Evolutionary conservation across 2,113 vertebrate species (phyloP).

Genomic region (Coracopsis vasa): DNA sequence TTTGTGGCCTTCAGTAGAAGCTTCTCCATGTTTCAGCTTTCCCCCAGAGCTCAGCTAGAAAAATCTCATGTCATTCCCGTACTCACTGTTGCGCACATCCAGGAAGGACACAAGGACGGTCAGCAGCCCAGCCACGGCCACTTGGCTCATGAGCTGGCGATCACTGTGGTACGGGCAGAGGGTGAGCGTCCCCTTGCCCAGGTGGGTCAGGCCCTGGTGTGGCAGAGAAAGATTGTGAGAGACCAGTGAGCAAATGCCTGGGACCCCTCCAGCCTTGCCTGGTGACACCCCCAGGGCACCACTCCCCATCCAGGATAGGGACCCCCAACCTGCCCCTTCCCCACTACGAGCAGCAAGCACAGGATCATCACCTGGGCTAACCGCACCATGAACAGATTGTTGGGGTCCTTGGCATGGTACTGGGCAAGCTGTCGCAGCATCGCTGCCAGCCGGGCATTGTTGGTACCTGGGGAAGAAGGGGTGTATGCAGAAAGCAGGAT

Average conservation of each 20-base stretch:
- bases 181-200: slow-evolving; percentile 96
- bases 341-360: rapidly evolving
- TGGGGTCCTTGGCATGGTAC: slow-evolving; percentile 98
- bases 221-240: neutral
- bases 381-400: slow-evolving; percentile 99
- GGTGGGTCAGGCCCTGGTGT: slow-evolving; percentile 91
- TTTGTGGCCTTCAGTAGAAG: no score
- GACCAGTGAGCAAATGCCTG: rapidly evolving
- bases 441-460: slow-evolving; percentile 94
- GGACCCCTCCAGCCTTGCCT: neutral
- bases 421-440: slow-evolving; percentile 97
- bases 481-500: neutral
- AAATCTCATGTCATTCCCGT: no score
- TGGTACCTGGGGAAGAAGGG: slow-evolving; percentile 82
- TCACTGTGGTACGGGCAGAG: slow-evolving; percentile 99
- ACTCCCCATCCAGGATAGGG: neutral
- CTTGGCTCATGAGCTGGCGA: slow-evolving; percentile 98
- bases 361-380: slow-evolving; percentile 86
- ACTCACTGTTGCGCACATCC: slow-evolving; percentile 98
- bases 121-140: slow-evolving; percentile 93
- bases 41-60: no score
- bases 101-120: slow-evolving; percentile 96
- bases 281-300: neutral
- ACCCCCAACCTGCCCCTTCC: neutral
- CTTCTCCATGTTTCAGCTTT: no score